These are phyloP conservation scores for Mormyrus iriodes DNA, from an alignment of 2,113 vertebrate genomes.

Conservation along the genomic window DNA sequence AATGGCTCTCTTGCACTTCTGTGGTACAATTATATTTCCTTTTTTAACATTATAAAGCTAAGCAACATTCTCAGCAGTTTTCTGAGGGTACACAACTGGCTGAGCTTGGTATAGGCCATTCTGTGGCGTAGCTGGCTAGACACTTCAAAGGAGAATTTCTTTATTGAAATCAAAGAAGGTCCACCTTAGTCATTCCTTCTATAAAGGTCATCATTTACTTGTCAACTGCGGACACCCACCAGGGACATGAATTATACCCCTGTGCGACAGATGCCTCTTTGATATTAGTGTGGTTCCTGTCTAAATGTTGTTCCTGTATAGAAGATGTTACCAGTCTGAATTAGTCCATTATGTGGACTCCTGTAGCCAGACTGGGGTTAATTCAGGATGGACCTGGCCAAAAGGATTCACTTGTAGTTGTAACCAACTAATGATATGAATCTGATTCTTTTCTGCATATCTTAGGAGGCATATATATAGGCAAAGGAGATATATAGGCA, in stretches of 20 bases:
- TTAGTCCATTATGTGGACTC: neutral
- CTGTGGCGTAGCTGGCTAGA: neutral
- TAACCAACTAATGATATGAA: neutral
- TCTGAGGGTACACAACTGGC: too few species aligned
- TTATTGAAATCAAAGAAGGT: neutral
- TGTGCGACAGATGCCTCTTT: neutral
- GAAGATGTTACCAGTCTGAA: neutral
- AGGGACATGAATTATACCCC: neutral
- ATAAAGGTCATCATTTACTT: neutral
- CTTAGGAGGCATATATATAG: neutral
- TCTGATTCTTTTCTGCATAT: neutral
- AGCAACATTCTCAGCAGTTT: too few species aligned
- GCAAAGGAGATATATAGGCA: too few species aligned
- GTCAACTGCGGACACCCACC: neutral
- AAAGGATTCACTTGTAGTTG: neutral
- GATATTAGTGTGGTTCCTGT: neutral
- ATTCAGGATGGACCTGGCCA: neutral
- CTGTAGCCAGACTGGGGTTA: neutral
- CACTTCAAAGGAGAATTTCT: neutral
- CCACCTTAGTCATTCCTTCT: neutral
- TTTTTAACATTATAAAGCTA: neutral
- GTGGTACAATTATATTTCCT: neutral
- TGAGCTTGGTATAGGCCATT: too few species aligned
- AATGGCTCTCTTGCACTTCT: neutral
- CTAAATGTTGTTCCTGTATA: neutral